Percentiles rank a stretch among this genome's conserved stretches.
Conservation (phyloP, 30 jellyfish, hydroid and myxozoan species). For the Aurelia aurita region DNA sequence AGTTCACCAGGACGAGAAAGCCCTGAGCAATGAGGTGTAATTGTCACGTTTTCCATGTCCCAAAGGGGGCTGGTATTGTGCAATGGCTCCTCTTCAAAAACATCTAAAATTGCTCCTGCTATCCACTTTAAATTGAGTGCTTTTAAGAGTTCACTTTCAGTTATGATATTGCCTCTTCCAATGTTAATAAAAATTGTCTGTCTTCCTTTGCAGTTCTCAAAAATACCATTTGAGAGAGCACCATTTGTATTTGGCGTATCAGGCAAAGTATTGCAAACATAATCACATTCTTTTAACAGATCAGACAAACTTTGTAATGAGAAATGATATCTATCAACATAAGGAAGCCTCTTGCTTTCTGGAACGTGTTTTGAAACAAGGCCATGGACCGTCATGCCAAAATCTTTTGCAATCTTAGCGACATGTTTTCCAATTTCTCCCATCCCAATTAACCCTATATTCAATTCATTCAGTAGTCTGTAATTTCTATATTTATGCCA, state of each 20-base stretch:
- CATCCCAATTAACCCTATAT: conserved; percentile 79
- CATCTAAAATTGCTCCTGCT: not conserved
- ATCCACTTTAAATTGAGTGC: not conserved
- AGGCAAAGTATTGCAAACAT: conserved; percentile 83
- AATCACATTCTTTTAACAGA: conserved; percentile 66
- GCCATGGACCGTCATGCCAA: conserved; percentile 94
- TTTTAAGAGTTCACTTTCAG: not conserved
- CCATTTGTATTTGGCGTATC: conserved; percentile 75
- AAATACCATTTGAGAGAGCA: conserved; percentile 50
- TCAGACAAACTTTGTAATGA: conserved; percentile 54
- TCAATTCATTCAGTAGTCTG: conserved; percentile 57
- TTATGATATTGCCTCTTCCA: not conserved
- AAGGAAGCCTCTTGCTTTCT: not conserved
- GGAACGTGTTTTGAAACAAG: conserved; percentile 49
- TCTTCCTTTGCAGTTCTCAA: conserved; percentile 80
- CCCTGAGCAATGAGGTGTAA: conserved; percentile 96
- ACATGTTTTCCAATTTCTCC: conserved; percentile 85
- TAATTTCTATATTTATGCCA: conserved; percentile 34
- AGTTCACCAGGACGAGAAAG: conserved; percentile 45
- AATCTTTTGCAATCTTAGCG: conserved; percentile 72
- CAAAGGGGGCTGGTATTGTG: not conserved
- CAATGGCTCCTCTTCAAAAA: not conserved
- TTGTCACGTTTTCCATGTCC: conserved; percentile 77
- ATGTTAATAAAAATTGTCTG: conserved; percentile 46
- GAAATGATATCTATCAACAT: conserved; percentile 54